These are phyloP conservation scores for Drosophila mettleri DNA, from an alignment of 2,888 invertebrate genomes.

Conservation along the genomic window DNA sequence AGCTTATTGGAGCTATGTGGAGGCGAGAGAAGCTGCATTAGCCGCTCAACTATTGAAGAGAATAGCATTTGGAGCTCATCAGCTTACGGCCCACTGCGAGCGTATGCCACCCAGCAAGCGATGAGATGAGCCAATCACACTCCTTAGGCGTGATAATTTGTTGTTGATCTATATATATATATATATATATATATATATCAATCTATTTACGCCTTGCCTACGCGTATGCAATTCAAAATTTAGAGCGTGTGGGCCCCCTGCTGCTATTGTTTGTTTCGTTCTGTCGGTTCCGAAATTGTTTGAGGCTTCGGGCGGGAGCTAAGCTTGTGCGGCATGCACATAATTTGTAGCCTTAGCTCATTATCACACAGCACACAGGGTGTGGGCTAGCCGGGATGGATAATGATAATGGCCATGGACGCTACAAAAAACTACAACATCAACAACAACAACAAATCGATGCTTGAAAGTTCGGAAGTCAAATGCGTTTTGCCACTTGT, in stretches of 20 bases:
- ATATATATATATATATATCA: not conserved
- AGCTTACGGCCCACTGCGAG: conserved; percentile 43
- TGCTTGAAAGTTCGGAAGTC: conserved; percentile 74
- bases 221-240: conserved; percentile 19
- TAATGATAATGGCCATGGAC: not conserved
- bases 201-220: conserved; percentile 10
- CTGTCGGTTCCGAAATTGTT: conserved; percentile 29
- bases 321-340: conserved; percentile 70
- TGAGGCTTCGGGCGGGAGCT: conserved; percentile 49
- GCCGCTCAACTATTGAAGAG: conserved; percentile 6
- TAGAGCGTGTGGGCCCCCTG: conserved; percentile 33
- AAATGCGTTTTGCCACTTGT: conserved; percentile 58
- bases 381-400: conserved; percentile 13
- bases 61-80: conserved; percentile 22
- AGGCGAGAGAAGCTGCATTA: conserved; percentile 13
- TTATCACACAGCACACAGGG: conserved; percentile 11
- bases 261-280: conserved; percentile 1
- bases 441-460: conserved; percentile 5
- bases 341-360: conserved; percentile 65
- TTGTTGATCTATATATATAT: not conserved
- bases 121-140: conserved; percentile 4
- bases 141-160: conserved; percentile 19
- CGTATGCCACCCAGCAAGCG: conserved; percentile 34
- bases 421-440: conserved; percentile 17
- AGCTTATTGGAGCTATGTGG: conserved; percentile 16